phyloP scores from a whole-genome alignment of 2,888 invertebrate species.

The Mesochorus sp. region DNA sequence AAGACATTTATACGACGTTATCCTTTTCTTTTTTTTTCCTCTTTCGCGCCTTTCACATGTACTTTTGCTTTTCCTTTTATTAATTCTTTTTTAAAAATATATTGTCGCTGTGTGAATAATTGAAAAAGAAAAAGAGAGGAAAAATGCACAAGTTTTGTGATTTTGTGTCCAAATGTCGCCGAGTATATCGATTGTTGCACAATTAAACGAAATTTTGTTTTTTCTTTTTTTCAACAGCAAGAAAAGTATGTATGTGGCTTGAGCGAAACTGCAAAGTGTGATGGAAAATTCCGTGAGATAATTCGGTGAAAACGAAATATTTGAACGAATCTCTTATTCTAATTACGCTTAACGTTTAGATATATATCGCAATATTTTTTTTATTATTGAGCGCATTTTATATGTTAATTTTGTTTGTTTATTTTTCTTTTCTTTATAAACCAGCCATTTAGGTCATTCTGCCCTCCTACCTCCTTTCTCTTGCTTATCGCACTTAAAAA shows the following conservation, averaged over 20 bases:
- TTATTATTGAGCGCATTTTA: slow-evolving; percentile 59
- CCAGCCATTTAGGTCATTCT: slow-evolving; percentile 12
- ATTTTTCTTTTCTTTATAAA: slow-evolving; percentile 15
- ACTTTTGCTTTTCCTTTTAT: neutral
- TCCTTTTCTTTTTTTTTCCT: slow-evolving; percentile 27
- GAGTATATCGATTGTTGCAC: neutral
- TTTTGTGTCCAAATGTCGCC: slow-evolving; percentile 5
- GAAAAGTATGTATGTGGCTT: slow-evolving; percentile 47
- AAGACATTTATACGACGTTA: slow-evolving; percentile 28
- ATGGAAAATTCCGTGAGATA: slow-evolving; percentile 42
- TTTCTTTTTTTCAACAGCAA: too few relatives aligned
- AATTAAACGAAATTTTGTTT: slow-evolving; percentile 10
- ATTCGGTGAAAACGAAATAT: slow-evolving; percentile 37
- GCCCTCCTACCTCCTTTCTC: neutral
- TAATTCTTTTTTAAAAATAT: too few relatives aligned
- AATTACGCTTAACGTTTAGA: slow-evolving; percentile 57
- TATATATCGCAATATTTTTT: slow-evolving; percentile 57
- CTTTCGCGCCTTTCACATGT: neutral
- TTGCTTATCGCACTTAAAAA: slow-evolving; percentile 26
- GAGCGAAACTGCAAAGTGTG: slow-evolving; percentile 51
- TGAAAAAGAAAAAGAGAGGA: too few relatives aligned
- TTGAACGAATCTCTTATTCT: slow-evolving; percentile 50
- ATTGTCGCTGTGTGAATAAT: too few relatives aligned
- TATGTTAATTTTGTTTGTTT: slow-evolving; percentile 30
- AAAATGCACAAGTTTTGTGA: too few relatives aligned